Evolutionary conservation across 1,140 invertebrate genomes (phyloP), one percentile per base, ranked within the genome.

Genomic region (Hylaeus anthracinus): DNA sequence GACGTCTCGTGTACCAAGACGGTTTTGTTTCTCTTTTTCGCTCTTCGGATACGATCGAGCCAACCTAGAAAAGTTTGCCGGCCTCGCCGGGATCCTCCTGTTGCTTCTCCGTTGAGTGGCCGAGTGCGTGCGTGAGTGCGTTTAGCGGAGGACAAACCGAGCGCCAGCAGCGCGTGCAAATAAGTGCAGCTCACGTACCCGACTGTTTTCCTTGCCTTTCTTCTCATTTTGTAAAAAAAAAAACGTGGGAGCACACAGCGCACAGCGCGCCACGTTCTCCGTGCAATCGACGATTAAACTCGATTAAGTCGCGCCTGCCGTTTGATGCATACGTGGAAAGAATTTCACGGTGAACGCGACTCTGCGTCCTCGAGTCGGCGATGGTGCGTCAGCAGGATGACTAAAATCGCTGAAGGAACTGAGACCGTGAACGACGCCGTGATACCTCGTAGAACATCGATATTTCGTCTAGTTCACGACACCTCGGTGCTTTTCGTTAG

Each of bases 371-470:
- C 73, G 73, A 55, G 9, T 26, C 53, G 63, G 15, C 48, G 45
- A 61, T n/a, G 72, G 26, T 81, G 79, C 56, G 73, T 81, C 79
- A 81, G 79, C 79, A 76, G 14, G 72, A 63, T 67, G 79, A 76
- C 55, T 76, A 73, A 76, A 75, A 60, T 76, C 69, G 65, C 65
- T 48, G 72, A 64, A 64, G 51, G 15, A 77, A 56, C 51, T 15
- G 8, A 61, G 41, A 73, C 71, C 53, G 39, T 37, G 56, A 15
- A 51, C 70, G 41, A 55, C 4, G 3, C 12, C 43, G 39, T 41
- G 9, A 15, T 55, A 45, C 39, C 37, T 5, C 0, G 26, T 74
- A 53, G 39, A 65, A 67, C 51, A 53, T 65, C 8, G 6, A 10
- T 43, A 55, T 58, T 63, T 75, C 45, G 14, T 8, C 72, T 73